phyloP scores from a whole-genome alignment of 2,888 invertebrate species.

The Eubasilissa splendida region DNA sequence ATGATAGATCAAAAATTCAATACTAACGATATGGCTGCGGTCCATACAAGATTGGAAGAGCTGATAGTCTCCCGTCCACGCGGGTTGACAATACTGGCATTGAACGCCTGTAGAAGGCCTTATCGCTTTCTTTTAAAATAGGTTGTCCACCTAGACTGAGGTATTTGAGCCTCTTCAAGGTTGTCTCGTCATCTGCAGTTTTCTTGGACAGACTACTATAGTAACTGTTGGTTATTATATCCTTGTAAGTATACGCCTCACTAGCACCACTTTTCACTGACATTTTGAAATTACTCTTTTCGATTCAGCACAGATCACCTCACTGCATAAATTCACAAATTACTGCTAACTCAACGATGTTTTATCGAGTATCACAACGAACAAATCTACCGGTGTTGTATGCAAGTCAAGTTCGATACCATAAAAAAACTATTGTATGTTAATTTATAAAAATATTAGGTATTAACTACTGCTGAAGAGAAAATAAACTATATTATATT shows the following conservation, averaged over 20 bases:
- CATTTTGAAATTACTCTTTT: conserved; percentile 1
- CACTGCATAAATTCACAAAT: too few species aligned
- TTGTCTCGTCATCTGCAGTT: neutral
- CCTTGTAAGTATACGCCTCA: conserved; percentile 49
- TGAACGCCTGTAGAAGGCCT: conserved; percentile 22
- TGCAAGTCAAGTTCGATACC: too few species aligned
- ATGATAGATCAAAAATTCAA: conserved; percentile 53
- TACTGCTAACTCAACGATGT: too few species aligned
- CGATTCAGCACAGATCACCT: too few species aligned
- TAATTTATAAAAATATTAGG: too few species aligned
- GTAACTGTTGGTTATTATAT: conserved; percentile 39
- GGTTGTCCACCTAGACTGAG: conserved; percentile 23
- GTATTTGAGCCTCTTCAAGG: conserved; percentile 20
- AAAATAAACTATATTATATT: too few species aligned
- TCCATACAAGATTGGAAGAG: conserved; percentile 83
- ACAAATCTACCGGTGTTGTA: too few species aligned
- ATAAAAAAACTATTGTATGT: too few species aligned
- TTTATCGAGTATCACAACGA: too few species aligned
- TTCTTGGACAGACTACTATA: conserved; percentile 8
- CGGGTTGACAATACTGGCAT: conserved; percentile 23
- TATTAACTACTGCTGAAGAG: too few species aligned
- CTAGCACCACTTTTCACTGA: conserved; percentile 23
- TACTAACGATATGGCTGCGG: conserved; percentile 86
- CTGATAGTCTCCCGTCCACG: conserved; percentile 64
- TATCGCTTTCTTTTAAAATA: neutral